A percentile compares a stretch with the other conserved stretches of the same genome.
These are phyloP conservation scores for Oreochromis spilurus DNA, from an alignment of 2,113 vertebrate species.

Conservation along the genomic window DNA sequence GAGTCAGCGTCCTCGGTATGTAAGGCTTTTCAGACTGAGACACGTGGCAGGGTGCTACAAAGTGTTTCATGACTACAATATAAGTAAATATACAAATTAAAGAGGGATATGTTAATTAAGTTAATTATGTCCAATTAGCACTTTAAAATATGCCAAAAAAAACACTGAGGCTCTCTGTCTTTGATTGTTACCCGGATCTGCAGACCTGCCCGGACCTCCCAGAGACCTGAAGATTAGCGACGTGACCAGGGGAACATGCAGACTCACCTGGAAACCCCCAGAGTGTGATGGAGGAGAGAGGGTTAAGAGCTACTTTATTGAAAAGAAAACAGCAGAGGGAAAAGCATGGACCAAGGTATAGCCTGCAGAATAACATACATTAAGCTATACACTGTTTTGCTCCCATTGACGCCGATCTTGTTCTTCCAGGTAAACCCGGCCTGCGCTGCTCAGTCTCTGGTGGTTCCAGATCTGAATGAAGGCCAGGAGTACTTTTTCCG, in stretches of 20 bases:
- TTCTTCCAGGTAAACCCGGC: constrained; percentile 73
- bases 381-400: no score
- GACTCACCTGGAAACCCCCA: constrained; percentile 93
- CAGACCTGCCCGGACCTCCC: constrained; percentile 90
- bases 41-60: not conserved
- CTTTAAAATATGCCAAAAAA: not conserved
- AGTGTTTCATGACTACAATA: not conserved
- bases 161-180: not conserved
- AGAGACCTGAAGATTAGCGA: constrained; percentile 93
- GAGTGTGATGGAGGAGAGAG: constrained; percentile 91
- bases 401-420: not conserved
- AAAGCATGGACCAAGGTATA: constrained; percentile 95
- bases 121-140: not conserved
- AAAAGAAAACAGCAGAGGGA: constrained; percentile 88
- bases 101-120: not conserved
- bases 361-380: not conserved
- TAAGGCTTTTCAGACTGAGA: not conserved
- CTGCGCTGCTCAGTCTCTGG: constrained; percentile 84
- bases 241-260: constrained; percentile 88
- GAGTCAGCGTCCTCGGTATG: constrained; percentile 91
- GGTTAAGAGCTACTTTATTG: constrained; percentile 93
- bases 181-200: not conserved
- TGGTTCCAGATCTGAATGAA: constrained; percentile 85
- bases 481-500: constrained; percentile 95
- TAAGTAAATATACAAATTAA: not conserved